phyloP scores from a whole-genome alignment of 2,113 vertebrate species.

The Leptodactylus fuscus region DNA sequence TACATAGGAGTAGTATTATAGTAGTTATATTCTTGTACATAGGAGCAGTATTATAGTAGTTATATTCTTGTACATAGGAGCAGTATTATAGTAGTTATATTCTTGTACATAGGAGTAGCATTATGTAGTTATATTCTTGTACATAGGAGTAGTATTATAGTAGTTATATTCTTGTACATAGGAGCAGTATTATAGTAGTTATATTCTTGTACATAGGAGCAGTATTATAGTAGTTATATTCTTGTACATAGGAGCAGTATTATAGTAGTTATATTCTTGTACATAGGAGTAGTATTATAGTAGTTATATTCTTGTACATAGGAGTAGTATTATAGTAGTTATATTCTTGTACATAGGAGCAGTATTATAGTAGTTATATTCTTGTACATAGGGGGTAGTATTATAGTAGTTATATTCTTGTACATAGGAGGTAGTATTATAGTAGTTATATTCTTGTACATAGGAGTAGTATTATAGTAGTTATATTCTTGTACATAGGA shows the following conservation, averaged over 20 bases:
- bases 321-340: not conserved
- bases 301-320: not conserved
- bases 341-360: not conserved
- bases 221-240: slow-evolving; percentile 5
- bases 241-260: not conserved
- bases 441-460: too few relatives aligned
- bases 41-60: not conserved
- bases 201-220: not conserved
- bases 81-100: not conserved
- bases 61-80: not conserved
- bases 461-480: too few relatives aligned
- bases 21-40: not conserved
- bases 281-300: not conserved
- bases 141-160: not conserved
- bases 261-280: not conserved
- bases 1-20: not conserved
- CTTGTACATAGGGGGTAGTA: too few relatives aligned
- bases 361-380: not conserved
- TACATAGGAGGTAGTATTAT: too few relatives aligned
- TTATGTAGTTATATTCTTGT: not conserved
- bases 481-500: too few relatives aligned
- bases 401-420: too few relatives aligned
- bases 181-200: not conserved
- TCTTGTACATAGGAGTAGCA: not conserved
- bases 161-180: not conserved